Base-by-base conservation (phyloP, 2,797 vertebrate genomes). In the Trematomus bernacchii region DNA sequence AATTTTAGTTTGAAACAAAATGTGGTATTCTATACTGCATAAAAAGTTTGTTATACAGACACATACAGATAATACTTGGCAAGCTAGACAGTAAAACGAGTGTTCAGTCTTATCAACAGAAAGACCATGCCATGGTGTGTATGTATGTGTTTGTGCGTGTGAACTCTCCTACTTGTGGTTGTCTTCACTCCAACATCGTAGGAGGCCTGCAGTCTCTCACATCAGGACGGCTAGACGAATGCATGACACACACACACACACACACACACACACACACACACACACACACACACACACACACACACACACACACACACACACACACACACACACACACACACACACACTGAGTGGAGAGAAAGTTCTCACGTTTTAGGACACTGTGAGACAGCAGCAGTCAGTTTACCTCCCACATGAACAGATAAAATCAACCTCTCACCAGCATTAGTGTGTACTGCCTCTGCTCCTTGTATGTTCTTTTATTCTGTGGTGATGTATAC, bases 201-300 rank as follows among this genome's bases (percentile, higher is more conserved):
- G 92, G 93, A 93, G 94, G 91, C 71, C 71, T 87, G 89, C 85
- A 93, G 90, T 77, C 81, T 93, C 79, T 91, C 86, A 87, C 79
- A 81, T 82, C 76, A 74, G 80, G 73, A 75, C 73, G 78, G 71
- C 59, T 43, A 71, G 65, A 80, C 11, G 37, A 81, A 65, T 88
- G 83, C 57, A 77, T 67, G 80, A 6, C 21, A 21, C 30, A 37
- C 62, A 52, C 62, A 48, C 60, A 59, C 40, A 37, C 57, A 50
- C 5, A 47, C 15, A 47, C 14, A 47, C 50, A 19, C 27, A 33
- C 30, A 27, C 30, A n/a, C 21, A 21, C 18, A 37, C 62, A 52
- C 62, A 48, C 60, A 59, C 40, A 37, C 57, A 50, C 5, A 18
- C 15, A 18, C 14, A 18, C 50, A 11, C 27, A 18, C 30, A 19